Percentiles rank a stretch among this genome's conserved stretches.
phyloP scores from a whole-genome alignment of 2,113 vertebrate species.

The Anseranas semipalmata region DNA sequence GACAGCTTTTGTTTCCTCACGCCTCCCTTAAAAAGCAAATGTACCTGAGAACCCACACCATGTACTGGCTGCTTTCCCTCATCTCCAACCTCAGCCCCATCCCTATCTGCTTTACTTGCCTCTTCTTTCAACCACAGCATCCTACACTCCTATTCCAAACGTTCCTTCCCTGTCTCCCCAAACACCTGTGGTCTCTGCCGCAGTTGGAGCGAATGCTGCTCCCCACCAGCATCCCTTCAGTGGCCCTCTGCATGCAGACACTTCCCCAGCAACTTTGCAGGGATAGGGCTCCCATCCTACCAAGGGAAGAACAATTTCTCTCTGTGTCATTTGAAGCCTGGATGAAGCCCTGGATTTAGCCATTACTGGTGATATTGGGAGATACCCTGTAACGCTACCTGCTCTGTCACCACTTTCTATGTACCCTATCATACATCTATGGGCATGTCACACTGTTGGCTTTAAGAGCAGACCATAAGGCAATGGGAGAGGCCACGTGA shows the following conservation, averaged over 20 bases:
- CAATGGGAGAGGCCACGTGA: neutral
- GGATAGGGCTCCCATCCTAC: neutral
- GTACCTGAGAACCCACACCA: fast-evolving
- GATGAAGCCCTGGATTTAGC: neutral
- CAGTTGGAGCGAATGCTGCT: neutral
- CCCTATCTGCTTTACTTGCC: neutral
- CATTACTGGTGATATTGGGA: neutral
- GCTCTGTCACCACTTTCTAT: neutral
- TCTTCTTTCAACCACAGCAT: neutral
- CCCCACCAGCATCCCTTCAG: neutral
- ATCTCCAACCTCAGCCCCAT: neutral
- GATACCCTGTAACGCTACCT: neutral
- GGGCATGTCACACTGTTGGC: neutral
- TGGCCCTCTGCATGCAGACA: neutral
- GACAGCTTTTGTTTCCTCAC: neutral
- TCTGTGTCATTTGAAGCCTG: neutral
- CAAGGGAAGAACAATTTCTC: neutral
- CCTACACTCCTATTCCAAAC: neutral
- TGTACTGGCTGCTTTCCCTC: neutral
- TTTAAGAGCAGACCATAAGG: neutral
- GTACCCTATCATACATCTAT: neutral
- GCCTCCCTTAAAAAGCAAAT: neutral
- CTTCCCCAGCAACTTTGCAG: neutral
- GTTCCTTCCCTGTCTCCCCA: neutral
- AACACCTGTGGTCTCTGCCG: neutral